Conservation (phyloP, 2,888 invertebrate species). For the Crioceris asparagi region DNA sequence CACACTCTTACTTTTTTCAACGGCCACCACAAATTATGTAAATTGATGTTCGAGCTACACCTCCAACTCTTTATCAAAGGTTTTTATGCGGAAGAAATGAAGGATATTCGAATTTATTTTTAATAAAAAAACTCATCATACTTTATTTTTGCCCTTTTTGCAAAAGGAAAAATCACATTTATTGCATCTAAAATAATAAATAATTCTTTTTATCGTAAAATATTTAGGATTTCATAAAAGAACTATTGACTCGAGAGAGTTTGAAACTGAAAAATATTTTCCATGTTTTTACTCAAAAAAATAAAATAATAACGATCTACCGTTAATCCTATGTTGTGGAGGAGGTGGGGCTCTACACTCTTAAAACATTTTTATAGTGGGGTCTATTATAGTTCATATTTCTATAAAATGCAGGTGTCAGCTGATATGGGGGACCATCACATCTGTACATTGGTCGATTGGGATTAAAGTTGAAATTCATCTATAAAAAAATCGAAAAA, state of each 20-base stretch:
- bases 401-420: conserved; percentile 33
- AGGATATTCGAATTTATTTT: too few relatives aligned
- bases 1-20: too few relatives aligned
- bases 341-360: conserved; percentile 28
- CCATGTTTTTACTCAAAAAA: neutral
- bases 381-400: conserved; percentile 33
- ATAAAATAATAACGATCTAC: conserved; percentile 15
- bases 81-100: too few relatives aligned
- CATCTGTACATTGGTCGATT: conserved; percentile 33
- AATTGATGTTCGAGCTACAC: too few relatives aligned
- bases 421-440: conserved; percentile 31
- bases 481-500: conserved; percentile 24
- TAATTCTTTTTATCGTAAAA: too few relatives aligned
- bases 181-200: too few relatives aligned
- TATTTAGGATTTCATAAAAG: too few relatives aligned
- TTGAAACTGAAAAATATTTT: conserved; percentile 1
- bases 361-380: conserved; percentile 35
- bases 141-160: too few relatives aligned
- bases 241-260: neutral
- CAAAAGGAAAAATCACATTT: too few relatives aligned
- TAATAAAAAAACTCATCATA: too few relatives aligned
- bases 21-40: too few relatives aligned
- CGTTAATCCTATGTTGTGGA: conserved; percentile 14
- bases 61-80: too few relatives aligned
- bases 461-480: conserved; percentile 32